Conservation (phyloP, 2,797 vertebrate species). For the Synanceia verrucosa region DNA sequence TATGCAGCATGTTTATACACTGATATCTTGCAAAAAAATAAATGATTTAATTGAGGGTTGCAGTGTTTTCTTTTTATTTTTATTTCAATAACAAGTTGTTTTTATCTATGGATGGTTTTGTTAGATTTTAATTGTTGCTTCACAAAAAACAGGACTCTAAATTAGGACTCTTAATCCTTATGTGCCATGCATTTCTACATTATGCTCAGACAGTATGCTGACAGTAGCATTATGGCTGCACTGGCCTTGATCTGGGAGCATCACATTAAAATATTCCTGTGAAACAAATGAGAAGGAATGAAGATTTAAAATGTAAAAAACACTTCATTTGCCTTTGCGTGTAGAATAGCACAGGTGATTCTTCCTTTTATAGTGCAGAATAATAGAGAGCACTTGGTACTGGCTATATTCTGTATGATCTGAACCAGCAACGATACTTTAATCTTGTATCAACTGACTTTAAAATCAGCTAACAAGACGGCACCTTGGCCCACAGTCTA, state of each 20-base stretch:
- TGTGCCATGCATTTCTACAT: background rate
- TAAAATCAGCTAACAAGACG: slow-evolving; percentile 12
- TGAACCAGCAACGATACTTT: slow-evolving; percentile 3
- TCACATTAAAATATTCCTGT: background rate
- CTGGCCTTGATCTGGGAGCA: background rate
- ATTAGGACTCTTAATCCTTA: background rate
- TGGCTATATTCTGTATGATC: background rate
- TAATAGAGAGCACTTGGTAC: background rate
- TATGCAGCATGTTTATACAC: background rate
- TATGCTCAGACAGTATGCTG: too few species aligned
- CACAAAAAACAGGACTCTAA: background rate
- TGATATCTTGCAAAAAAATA: background rate
- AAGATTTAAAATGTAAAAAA: background rate
- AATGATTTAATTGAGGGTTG: background rate
- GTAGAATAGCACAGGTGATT: background rate
- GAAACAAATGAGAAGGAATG: background rate
- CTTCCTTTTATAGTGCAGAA: background rate
- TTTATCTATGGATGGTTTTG: background rate
- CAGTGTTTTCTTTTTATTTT: background rate
- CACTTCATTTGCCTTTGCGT: background rate
- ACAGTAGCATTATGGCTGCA: background rate
- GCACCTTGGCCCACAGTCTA: background rate
- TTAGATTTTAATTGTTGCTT: background rate
- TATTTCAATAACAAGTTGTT: background rate
- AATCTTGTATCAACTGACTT: slow-evolving; percentile 19